Evolutionary conservation across 2,888 invertebrate species (phyloP).

Genomic region (Pollenia amentaria): DNA sequence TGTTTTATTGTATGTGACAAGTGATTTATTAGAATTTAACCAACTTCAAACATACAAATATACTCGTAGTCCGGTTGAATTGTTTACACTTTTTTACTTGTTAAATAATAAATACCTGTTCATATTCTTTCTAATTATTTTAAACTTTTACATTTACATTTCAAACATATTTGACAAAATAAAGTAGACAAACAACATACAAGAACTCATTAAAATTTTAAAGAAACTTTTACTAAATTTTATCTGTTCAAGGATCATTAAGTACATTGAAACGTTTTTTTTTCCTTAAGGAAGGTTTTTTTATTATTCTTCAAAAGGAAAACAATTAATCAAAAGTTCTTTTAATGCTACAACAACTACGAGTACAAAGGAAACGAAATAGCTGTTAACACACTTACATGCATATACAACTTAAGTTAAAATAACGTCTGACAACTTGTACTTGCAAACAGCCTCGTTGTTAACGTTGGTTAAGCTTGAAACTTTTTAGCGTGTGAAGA

Average conservation of each 20-base stretch:
- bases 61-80: too few species aligned
- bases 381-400: not conserved
- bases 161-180: not conserved
- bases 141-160: too few species aligned
- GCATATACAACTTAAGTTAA: not conserved
- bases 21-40: too few species aligned
- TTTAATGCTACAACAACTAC: not conserved
- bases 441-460: not conserved
- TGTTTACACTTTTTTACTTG: too few species aligned
- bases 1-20: too few species aligned
- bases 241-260: slow-evolving; percentile 53
- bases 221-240: slow-evolving; percentile 18
- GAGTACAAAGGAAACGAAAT: not conserved
- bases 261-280: slow-evolving; percentile 31
- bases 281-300: not conserved
- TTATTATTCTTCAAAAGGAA: not conserved
- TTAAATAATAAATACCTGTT: too few species aligned
- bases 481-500: too few species aligned
- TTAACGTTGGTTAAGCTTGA: not conserved
- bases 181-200: not conserved
- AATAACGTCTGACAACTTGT: not conserved
- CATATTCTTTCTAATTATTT: too few species aligned
- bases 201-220: slow-evolving; percentile 38
- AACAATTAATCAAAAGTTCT: slow-evolving; percentile 39
- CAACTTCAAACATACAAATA: too few species aligned